Evolutionary conservation across 2,113 vertebrate species (phyloP).

Genomic region (Lepidothrix coronata): DNA sequence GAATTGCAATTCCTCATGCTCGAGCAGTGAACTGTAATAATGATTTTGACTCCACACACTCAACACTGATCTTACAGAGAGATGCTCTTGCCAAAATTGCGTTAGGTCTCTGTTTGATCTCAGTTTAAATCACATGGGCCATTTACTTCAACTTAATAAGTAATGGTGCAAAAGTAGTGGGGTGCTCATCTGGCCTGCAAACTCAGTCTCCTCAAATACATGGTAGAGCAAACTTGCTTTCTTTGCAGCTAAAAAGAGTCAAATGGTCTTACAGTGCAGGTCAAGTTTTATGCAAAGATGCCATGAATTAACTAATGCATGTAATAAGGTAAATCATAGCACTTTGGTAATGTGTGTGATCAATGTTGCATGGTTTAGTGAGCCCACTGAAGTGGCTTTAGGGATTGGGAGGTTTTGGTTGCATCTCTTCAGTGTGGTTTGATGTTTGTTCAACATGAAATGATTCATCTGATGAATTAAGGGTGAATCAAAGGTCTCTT

Average conservation of each 20-base stretch:
- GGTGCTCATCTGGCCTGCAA: not conserved
- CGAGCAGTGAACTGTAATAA: constrained; percentile 9
- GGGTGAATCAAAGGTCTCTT: constrained; percentile 22
- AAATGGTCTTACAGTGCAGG: not conserved
- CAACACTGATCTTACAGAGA: not conserved
- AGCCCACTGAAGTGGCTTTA: not conserved
- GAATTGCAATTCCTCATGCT: not conserved
- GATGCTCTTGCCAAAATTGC: not conserved
- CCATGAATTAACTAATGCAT: not conserved
- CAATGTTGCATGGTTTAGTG: not conserved
- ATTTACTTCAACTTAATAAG: constrained; percentile 24
- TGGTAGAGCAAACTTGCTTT: not conserved
- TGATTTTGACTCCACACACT: not conserved
- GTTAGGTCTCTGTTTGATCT: constrained; percentile 34
- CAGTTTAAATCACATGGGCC: not conserved
- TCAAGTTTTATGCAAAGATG: not conserved
- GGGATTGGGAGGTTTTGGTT: not conserved
- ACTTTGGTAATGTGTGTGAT: not conserved
- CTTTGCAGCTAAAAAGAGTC: not conserved
- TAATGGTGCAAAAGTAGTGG: not conserved
- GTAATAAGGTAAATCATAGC: not conserved
- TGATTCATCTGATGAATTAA: not conserved
- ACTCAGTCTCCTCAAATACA: not conserved
- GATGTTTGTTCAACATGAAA: not conserved
- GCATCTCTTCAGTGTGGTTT: not conserved